Evolutionary conservation across 1,140 invertebrate genomes (phyloP), one percentile per base, ranked within the genome.

Genomic region (Drosophila oshimai): DNA sequence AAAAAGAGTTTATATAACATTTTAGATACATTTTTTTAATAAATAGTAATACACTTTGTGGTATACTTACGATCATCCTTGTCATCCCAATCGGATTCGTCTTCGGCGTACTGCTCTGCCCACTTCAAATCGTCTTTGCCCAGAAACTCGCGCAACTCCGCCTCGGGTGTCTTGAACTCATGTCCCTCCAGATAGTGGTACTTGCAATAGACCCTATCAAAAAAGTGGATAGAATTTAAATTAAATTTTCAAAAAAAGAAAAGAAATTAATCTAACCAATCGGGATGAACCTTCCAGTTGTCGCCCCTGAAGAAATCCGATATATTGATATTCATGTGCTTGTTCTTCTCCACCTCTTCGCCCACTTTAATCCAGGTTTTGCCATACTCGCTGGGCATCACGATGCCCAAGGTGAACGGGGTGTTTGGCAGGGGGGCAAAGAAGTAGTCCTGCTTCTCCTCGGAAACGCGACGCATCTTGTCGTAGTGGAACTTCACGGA

Each of bases 221-320:
- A 10, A 1, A 20, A 13, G 1, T 4, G n/a, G n/a, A n/a, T n/a
- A n/a, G n/a, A n/a, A n/a, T n/a, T n/a, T n/a, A n/a, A n/a, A n/a
- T n/a, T n/a, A n/a, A n/a, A n/a, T n/a, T n/a, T n/a, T n/a, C n/a
- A 6, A 13, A 1, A 0, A 12, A 1, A 0, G 5, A 17, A 4
- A 20, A 15, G n/a, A n/a, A n/a, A n/a, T n/a, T n/a, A n/a, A n/a
- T n/a, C n/a, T n/a, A n/a, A 95, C 96, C 97, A 98, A 74, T 96
- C 94, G 0, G 96, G 96, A 92, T 98, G 96, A 12, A 98, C 93
- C 84, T 94, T 95, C 95, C 96, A 98, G 83, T 95, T 95, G 18
- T 93, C 92, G 3, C 94, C 94, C 41, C 92, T 90, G 55, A 95
- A 95, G 71, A 94, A 95, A 12, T 94, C 93, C 1, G 93, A 93